phyloP scores from a whole-genome alignment of 2,113 vertebrate genomes.

The Eulemur macaco region DNA sequence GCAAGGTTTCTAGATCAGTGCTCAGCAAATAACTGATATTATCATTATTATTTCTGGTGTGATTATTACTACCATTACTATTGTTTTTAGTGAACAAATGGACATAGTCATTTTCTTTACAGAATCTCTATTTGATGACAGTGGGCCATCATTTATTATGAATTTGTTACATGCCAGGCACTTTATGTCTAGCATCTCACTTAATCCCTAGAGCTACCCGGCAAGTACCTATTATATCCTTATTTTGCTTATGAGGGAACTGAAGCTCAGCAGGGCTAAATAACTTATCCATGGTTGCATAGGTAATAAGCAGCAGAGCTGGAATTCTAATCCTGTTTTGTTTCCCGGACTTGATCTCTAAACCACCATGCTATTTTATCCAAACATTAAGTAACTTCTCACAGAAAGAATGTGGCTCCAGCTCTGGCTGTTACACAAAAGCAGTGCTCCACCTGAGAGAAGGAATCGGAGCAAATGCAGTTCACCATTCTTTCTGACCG shows the following conservation, averaged over 20 bases:
- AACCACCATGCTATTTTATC: background rate
- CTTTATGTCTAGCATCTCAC: background rate
- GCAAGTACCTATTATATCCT: background rate
- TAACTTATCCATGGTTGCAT: background rate
- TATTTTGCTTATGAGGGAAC: background rate
- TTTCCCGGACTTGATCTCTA: background rate
- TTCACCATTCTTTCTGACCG: background rate
- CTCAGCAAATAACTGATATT: background rate
- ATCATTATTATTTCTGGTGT: background rate
- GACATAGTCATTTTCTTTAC: background rate
- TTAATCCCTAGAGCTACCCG: background rate
- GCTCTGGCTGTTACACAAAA: background rate
- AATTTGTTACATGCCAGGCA: background rate
- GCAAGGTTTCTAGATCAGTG: background rate
- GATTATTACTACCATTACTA: background rate
- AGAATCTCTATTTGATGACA: background rate
- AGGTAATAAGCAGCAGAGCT: background rate
- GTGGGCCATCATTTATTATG: background rate
- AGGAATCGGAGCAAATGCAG: background rate
- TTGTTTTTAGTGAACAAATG: background rate
- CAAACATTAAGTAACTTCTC: background rate
- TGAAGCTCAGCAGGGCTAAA: background rate
- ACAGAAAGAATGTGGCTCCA: background rate
- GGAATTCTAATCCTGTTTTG: background rate
- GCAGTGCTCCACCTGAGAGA: background rate